Evolutionary conservation across 2,797 vertebrate genomes (phyloP), one percentile per base, ranked within the genome.

Genomic region (Bovichtus variegatus): DNA sequence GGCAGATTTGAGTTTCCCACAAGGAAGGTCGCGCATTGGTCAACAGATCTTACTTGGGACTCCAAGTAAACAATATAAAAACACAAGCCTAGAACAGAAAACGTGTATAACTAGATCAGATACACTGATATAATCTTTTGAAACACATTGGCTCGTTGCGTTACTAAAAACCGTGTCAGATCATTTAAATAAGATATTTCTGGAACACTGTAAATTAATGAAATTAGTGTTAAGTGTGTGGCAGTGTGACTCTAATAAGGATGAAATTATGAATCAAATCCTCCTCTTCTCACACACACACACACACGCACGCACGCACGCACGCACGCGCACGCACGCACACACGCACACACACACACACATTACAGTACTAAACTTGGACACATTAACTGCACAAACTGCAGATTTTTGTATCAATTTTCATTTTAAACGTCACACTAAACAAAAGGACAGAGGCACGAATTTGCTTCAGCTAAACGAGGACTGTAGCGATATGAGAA

Each of bases 201-300:
- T 65, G 27, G 53, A 69, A 74, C 47, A 71, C 12, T 36, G 43
- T 47, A 55, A 77, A 59, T 53, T 74, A 85, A 90, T 84, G 59
- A 62, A 85, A 80, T 84, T 73, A 79, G 16, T 38, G 29, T 34
- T 63, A 61, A 72, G 44, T 60, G 36, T 55, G 41, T 40, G 50
- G 59, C 71, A 50, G 44, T 25, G 25, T 65, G 68, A 74, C 41
- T 87, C 44, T 75, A 76, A 81, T 70, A 44, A 44, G 50, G 65
- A 72, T 75, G 58, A 80, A 80, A 71, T 74, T 72, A 78, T 54
- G 38, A 68, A 57, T 53, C 47, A 70, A 73, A 74, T 73, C 57
- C 63, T 25, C 36, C 29, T 16, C 21, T 16, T 9, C 10, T 11
- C 13, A 11, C 6, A 9, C 31, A 9, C 19, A 19, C 47, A 21